A percentile compares a stretch with the other conserved stretches of the same genome.
Evolutionary conservation across 92 coral and sea anemone genomes (phyloP).

Genomic region (Zoanthus sansibaricus): DNA sequence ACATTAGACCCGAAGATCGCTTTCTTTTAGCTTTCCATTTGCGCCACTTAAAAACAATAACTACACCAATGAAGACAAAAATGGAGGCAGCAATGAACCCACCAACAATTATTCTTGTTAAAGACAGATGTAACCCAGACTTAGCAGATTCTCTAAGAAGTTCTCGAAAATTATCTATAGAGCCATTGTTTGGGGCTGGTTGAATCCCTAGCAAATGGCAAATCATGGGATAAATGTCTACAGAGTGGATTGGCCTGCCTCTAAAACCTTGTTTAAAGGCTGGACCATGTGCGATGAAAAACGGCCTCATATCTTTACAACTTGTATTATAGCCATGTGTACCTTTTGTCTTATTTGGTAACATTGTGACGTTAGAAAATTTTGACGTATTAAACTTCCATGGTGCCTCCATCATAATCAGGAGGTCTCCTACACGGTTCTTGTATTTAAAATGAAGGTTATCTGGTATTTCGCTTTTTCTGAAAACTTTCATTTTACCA

Average conservation of each 20-base stretch:
- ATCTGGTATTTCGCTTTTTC: constrained; percentile 71
- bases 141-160: constrained; percentile 44
- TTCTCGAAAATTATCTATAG: constrained; percentile 51
- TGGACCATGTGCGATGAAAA: constrained; percentile 92
- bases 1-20: neutral
- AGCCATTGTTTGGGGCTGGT: constrained; percentile 91
- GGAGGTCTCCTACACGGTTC: constrained; percentile 68
- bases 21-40: neutral
- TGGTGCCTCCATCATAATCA: constrained; percentile 58
- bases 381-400: constrained; percentile 49
- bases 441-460: constrained; percentile 61
- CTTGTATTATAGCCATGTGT: constrained; percentile 70
- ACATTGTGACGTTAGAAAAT: neutral
- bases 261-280: constrained; percentile 77
- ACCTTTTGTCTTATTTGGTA: constrained; percentile 41
- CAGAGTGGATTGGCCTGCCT: constrained; percentile 63
- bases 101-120: neutral
- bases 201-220: constrained; percentile 77
- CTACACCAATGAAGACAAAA: neutral
- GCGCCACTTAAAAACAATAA: neutral
- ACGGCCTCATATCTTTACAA: constrained; percentile 77
- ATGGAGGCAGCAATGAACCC: neutral
- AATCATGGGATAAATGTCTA: constrained; percentile 82
- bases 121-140: neutral
- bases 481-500: constrained; percentile 54